Evolutionary conservation across 2,113 vertebrate species (phyloP).

Genomic region (Cyprinodon brontotheroides): DNA sequence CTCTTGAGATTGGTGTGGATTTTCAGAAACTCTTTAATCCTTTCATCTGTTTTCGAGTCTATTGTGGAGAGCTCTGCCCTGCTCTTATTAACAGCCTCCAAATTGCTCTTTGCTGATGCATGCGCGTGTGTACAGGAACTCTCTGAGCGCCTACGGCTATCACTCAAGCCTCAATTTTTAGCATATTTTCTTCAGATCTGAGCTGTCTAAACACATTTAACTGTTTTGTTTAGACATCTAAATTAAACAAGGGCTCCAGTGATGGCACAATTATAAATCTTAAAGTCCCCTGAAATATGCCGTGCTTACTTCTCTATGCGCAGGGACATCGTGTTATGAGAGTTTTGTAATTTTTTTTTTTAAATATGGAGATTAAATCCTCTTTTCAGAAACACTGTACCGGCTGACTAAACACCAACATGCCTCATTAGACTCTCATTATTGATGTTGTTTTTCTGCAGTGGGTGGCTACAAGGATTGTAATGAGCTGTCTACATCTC

Average conservation of each 20-base stretch:
- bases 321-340: constrained; percentile 25
- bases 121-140: constrained; percentile 12
- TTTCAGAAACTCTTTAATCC: constrained; percentile 27
- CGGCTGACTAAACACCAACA: constrained; percentile 50
- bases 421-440: constrained; percentile 68
- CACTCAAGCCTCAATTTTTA: constrained; percentile 29
- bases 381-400: constrained; percentile 32
- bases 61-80: constrained; percentile 38
- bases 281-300: neutral
- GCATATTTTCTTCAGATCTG: constrained; percentile 6
- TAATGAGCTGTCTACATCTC: constrained; percentile 67
- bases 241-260: neutral
- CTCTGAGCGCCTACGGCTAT: constrained; percentile 31
- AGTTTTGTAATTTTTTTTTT: constrained; percentile 8
- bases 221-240: constrained; percentile 4
- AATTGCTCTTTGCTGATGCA: constrained; percentile 33
- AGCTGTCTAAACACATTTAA: constrained; percentile 23
- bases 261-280: constrained; percentile 1
- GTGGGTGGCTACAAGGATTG: constrained; percentile 58
- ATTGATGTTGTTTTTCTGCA: constrained; percentile 60
- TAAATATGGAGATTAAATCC: constrained; percentile 30
- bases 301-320: constrained; percentile 20
- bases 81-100: constrained; percentile 49
- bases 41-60: constrained; percentile 41
- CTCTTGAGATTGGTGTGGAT: constrained; percentile 24